Conservation (phyloP, 1,140 invertebrate genomes). For the Tyrophagus putrescentiae region DNA sequence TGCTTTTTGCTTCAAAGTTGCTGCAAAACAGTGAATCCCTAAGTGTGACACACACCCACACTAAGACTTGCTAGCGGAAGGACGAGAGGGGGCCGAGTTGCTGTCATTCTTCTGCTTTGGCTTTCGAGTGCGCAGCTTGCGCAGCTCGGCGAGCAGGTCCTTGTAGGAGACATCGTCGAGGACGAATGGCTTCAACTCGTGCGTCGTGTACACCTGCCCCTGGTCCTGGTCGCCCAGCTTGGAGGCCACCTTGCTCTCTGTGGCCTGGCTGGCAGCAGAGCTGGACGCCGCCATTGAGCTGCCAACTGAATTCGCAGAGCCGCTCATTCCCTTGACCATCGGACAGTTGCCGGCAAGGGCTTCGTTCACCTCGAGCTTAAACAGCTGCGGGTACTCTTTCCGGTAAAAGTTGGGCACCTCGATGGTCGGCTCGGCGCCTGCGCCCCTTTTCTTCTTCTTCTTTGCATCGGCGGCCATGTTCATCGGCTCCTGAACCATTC, state of each 20-base stretch:
- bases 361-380: slow-evolving; percentile 22
- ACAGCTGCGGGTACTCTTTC: slow-evolving; percentile 23
- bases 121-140: too few species aligned
- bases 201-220: background rate
- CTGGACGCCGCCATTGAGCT: background rate
- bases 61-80: too few species aligned
- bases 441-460: background rate
- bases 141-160: too few species aligned
- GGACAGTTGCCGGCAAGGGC: background rate
- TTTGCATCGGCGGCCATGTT: background rate
- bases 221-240: background rate
- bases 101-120: too few species aligned
- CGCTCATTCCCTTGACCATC: background rate
- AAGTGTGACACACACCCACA: too few species aligned
- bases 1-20: too few species aligned
- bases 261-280: background rate
- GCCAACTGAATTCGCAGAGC: background rate
- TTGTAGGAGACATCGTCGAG: background rate
- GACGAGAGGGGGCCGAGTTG: too few species aligned
- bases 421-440: slow-evolving; percentile 19
- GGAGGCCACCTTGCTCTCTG: background rate
- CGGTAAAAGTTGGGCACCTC: slow-evolving; percentile 26
- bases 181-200: slow-evolving; percentile 5
- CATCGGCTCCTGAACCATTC: slow-evolving; percentile 40
- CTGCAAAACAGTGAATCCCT: too few species aligned